Base-by-base conservation (phyloP, 2,888 invertebrate species). In the Petrophora chlorosata region DNA sequence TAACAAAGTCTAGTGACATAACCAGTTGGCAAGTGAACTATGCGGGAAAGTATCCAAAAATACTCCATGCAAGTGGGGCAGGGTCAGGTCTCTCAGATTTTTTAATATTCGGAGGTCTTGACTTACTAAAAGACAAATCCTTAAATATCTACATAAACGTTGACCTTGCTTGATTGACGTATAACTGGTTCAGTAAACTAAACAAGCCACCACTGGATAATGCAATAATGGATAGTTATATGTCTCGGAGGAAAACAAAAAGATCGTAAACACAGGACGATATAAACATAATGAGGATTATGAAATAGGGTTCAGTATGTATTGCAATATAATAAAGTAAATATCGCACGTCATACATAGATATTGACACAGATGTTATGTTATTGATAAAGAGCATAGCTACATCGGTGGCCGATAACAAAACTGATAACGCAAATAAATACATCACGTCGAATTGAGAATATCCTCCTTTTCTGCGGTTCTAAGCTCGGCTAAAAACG, bases 361-460 rank as follows among this genome's bases (percentile, higher is more conserved):
- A 46, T 51, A 50, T 60, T 58, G 57, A 54, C 55, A 56, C 60
- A 58, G 53, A 47, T 60, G 55, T 46, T 49, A 47, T 60, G 55
- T 46, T 49, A 39, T 42, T 42, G 44, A 56, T 56, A 51, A 29
- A 22, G 19, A 42, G 44, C 35, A 34, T 38, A 32, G 25, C 22
- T 43, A 15, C 22, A 39, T 39, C 41, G 30, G 15, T 47, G 44
- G 13, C 13, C 28, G 54, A 52, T 52, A 54, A 49, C 35, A 49
- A 54, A 42, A 35, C 25, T 19, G 34, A 34, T 39, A 46, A 39
- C 17, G 9, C n/a, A n/a, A n/a, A n/a, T n/a, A n/a, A n/a, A n/a
- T n/a, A n/a, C n/a, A n/a, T n/a, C n/a, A n/a, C n/a, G n/a, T n/a
- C n/a, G n/a, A n/a, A n/a, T n/a, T n/a, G n/a, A n/a, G n/a, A n/a